phyloP scores from a whole-genome alignment of 2,797 vertebrate genomes.

The Gastrophryne carolinensis region DNA sequence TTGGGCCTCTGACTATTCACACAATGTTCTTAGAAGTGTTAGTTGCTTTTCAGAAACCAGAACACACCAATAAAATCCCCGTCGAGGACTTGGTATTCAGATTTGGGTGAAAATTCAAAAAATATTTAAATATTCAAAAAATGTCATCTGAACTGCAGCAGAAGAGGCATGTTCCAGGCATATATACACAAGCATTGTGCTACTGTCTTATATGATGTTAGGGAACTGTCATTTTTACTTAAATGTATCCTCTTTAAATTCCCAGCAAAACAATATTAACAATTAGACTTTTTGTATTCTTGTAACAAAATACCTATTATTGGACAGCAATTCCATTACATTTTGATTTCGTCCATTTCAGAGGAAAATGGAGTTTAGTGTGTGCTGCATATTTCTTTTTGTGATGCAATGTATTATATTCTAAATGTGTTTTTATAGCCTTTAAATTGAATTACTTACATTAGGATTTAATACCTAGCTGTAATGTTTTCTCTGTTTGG shows the following conservation, averaged over 20 bases:
- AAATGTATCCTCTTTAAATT: not conserved
- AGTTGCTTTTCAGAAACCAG: too few relatives aligned
- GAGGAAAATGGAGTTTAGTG: conserved; percentile 1
- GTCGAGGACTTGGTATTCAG: too few relatives aligned
- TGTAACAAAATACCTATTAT: not conserved
- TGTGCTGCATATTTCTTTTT: not conserved
- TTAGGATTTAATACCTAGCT: not conserved
- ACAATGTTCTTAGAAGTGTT: too few relatives aligned
- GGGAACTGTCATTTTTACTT: not conserved
- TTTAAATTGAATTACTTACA: conserved; percentile 34
- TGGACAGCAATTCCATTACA: conserved; percentile 4
- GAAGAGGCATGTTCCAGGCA: not conserved
- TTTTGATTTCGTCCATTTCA: conserved; percentile 1
- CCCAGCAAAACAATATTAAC: conserved; percentile 1
- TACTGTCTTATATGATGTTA: not conserved
- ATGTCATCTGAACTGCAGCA: too few relatives aligned
- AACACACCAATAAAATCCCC: too few relatives aligned
- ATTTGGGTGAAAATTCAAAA: too few relatives aligned
- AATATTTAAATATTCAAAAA: too few relatives aligned
- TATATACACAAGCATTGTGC: not conserved
- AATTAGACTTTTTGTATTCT: conserved; percentile 15
- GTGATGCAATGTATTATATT: not conserved
- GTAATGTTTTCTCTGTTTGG: not conserved
- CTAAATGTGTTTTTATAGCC: not conserved
- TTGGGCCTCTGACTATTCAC: too few relatives aligned